Evolutionary conservation across 2,888 invertebrate species (phyloP).

Genomic region (Petrolisthes cinctipes): DNA sequence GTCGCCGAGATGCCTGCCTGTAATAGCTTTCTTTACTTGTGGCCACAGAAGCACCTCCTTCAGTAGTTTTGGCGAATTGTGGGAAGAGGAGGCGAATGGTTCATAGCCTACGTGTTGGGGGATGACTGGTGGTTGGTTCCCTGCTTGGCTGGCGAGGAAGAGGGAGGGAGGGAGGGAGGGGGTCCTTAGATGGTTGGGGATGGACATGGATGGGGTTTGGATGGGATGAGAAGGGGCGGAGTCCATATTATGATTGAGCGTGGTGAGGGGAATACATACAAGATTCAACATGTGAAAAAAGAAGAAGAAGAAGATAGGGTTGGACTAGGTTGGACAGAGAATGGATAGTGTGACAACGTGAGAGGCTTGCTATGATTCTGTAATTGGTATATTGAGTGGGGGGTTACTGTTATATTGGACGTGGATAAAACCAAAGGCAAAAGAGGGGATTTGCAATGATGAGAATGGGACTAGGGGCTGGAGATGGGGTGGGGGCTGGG

Average conservation of each 20-base stretch:
- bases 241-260: not conserved
- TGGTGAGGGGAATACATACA: not conserved
- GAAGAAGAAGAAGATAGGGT: constrained; percentile 12
- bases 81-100: not conserved
- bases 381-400: no score
- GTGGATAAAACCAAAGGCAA: no score
- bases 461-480: no score
- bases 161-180: not conserved
- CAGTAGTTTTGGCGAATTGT: not conserved
- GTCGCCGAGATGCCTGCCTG: not conserved
- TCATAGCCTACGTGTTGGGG: not conserved
- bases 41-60: not conserved
- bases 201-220: not conserved
- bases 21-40: not conserved
- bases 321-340: not conserved
- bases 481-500: no score
- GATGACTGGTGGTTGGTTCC: not conserved
- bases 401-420: no score
- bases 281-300: not conserved
- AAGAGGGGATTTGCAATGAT: no score
- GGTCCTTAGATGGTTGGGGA: not conserved
- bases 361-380: no score
- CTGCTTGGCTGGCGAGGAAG: not conserved
- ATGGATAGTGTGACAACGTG: no score
- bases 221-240: not conserved